These are phyloP conservation scores for Drosophila pseudotalamancana DNA, from an alignment of 2,888 invertebrate genomes.

Conservation along the genomic window DNA sequence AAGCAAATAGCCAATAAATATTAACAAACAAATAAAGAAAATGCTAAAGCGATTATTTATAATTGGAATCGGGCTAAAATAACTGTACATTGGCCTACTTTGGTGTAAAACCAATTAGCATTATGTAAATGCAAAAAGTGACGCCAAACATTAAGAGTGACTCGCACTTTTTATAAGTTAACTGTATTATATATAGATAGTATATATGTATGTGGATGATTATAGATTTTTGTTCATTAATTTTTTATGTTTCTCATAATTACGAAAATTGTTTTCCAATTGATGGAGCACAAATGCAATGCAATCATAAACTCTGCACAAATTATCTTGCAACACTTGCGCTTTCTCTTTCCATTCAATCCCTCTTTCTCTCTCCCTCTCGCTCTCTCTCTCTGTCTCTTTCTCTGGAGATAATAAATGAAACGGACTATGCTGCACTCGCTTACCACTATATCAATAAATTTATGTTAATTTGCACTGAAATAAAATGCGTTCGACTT, in stretches of 20 bases:
- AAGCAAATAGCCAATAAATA: slow-evolving; percentile 33
- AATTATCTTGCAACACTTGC: slow-evolving; percentile 4
- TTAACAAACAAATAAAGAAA: slow-evolving; percentile 3
- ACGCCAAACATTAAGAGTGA: slow-evolving; percentile 24
- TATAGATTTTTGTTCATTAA: slow-evolving; percentile 17
- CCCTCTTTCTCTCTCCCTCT: neutral
- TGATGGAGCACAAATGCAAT: slow-evolving; percentile 68
- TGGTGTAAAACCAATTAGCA: slow-evolving; percentile 69
- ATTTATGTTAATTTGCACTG: slow-evolving; percentile 46
- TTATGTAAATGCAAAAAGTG: slow-evolving; percentile 45
- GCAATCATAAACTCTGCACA: slow-evolving; percentile 48
- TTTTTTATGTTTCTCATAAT: slow-evolving; percentile 45
- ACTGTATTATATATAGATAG: neutral
- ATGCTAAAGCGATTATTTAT: slow-evolving; percentile 42
- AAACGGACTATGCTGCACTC: slow-evolving; percentile 33
- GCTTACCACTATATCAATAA: slow-evolving; percentile 50
- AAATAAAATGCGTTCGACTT: slow-evolving; percentile 31
- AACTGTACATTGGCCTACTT: slow-evolving; percentile 22
- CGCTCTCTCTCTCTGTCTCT: neutral
- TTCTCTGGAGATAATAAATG: slow-evolving; percentile 25
- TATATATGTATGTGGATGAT: neutral
- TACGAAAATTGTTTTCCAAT: slow-evolving; percentile 79
- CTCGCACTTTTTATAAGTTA: slow-evolving; percentile 5
- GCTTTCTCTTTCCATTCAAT: neutral
- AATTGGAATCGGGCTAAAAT: slow-evolving; percentile 44